These are phyloP conservation scores for Acanthurus leucopareius DNA, from an alignment of 2,797 vertebrate species.

Conservation along the genomic window DNA sequence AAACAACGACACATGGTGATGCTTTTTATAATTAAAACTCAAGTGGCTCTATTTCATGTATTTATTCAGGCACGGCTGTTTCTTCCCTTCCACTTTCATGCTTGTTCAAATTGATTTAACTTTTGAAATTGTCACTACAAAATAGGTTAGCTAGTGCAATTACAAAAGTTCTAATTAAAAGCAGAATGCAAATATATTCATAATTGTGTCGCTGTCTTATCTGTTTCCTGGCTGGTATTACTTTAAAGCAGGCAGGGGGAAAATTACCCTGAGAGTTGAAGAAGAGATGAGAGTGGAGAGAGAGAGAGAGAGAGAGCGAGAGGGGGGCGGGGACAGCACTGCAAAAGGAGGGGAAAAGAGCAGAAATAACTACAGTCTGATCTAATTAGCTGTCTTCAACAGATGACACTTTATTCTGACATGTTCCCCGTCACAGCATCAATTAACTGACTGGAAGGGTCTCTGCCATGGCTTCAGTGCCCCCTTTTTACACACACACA, in stretches of 20 bases:
- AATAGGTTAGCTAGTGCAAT: conserved; percentile 82
- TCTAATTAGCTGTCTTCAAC: conserved; percentile 78
- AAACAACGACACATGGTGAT: conserved; percentile 72
- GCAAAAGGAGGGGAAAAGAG: conserved; percentile 2
- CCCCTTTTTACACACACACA: neutral
- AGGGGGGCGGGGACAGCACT: neutral
- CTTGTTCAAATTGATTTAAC: conserved; percentile 84
- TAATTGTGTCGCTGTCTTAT: conserved; percentile 86
- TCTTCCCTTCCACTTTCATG: conserved; percentile 74
- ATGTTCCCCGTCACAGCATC: conserved; percentile 76
- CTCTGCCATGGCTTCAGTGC: conserved; percentile 46
- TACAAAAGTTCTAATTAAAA: conserved; percentile 87
- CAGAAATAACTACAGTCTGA: conserved; percentile 60
- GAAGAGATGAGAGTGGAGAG: conserved; percentile 17
- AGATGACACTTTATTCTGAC: conserved; percentile 77
- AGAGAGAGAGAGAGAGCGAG: conserved; percentile 9
- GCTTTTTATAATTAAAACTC: conserved; percentile 82
- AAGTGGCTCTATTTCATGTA: conserved; percentile 79
- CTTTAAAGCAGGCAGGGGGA: conserved; percentile 78
- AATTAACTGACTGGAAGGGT: conserved; percentile 77
- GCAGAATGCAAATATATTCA: conserved; percentile 84
- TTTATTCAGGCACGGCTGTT: conserved; percentile 76
- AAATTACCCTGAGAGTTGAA: conserved; percentile 75
- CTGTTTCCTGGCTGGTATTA: conserved; percentile 78
- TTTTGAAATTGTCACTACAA: conserved; percentile 83